These are phyloP conservation scores for Kuschelorhynchus macadamiae DNA, from an alignment of 2,888 invertebrate genomes.

Conservation along the genomic window DNA sequence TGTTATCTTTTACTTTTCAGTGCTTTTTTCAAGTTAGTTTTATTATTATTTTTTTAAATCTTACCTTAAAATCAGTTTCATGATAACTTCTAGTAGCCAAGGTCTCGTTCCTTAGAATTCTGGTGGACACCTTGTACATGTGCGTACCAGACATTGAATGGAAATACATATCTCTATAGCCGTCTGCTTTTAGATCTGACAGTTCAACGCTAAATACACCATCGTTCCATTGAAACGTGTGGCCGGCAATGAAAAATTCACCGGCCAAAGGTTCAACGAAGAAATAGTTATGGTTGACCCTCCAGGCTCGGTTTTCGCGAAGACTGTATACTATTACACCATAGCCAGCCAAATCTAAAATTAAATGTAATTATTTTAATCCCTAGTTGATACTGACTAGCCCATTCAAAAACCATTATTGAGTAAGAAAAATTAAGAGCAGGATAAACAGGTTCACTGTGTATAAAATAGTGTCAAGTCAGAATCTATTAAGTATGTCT, in stretches of 20 bases:
- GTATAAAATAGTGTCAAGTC: no score
- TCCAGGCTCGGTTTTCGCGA: slow-evolving; percentile 72
- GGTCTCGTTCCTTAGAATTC: slow-evolving; percentile 72
- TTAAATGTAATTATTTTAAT: no score
- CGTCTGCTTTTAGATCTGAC: slow-evolving; percentile 70
- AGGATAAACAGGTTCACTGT: no score
- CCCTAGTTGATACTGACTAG: no score
- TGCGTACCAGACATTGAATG: slow-evolving; percentile 83
- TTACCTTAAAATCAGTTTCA: slow-evolving; percentile 71
- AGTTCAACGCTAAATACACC: slow-evolving; percentile 83
- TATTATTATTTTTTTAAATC: no score
- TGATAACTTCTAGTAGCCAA: slow-evolving; percentile 71
- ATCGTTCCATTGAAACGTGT: slow-evolving; percentile 84
- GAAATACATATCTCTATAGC: slow-evolving; percentile 79
- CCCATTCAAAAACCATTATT: no score
- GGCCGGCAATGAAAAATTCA: slow-evolving; percentile 77
- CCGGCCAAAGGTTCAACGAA: slow-evolving; percentile 80
- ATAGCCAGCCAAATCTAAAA: slow-evolving; percentile 69
- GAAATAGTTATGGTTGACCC: slow-evolving; percentile 80
- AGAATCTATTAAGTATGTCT: no score
- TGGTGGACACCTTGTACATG: slow-evolving; percentile 80
- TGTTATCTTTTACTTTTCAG: no score
- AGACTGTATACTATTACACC: slow-evolving; percentile 72
- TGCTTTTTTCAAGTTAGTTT: no score
- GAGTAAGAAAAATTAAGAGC: no score